These are phyloP conservation scores for Syrrhaptes paradoxus DNA, from an alignment of 2,113 vertebrate genomes.

Conservation along the genomic window DNA sequence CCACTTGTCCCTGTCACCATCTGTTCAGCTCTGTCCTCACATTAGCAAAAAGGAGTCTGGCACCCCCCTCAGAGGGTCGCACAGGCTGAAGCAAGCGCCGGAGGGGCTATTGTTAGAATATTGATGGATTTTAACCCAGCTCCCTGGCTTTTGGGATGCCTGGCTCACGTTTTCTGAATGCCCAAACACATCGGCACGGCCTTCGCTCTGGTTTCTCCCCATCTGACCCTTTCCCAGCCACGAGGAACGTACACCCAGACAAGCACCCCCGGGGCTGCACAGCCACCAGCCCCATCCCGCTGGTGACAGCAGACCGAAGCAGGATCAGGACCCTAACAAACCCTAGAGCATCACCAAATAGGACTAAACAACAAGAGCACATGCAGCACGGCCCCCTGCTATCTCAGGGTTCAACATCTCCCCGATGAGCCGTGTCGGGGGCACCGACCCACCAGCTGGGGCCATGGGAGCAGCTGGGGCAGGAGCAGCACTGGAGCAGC, in stretches of 20 bases:
- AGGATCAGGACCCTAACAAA: background rate
- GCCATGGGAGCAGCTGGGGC: background rate
- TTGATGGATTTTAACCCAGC: background rate
- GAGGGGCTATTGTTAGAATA: background rate
- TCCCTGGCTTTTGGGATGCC: background rate
- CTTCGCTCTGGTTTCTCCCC: background rate
- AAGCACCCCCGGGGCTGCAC: background rate
- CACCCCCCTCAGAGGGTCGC: background rate
- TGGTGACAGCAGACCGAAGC: background rate
- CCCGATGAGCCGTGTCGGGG: accelerated
- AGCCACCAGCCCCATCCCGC: background rate
- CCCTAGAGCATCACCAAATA: background rate
- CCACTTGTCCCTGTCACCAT: background rate
- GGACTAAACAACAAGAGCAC: background rate
- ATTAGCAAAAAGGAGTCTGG: background rate
- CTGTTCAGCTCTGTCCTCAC: background rate
- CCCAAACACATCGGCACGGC: background rate
- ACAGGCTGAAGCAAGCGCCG: background rate
- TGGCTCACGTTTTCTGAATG: background rate
- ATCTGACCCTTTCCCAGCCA: background rate
- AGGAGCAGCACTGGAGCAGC: background rate
- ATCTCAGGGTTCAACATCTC: background rate
- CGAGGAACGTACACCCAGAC: accelerated
- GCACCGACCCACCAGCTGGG: too few relatives aligned
- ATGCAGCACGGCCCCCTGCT: background rate